These are phyloP conservation scores for Leptopilina syphax DNA, from an alignment of 2,888 invertebrate genomes.

Conservation along the genomic window DNA sequence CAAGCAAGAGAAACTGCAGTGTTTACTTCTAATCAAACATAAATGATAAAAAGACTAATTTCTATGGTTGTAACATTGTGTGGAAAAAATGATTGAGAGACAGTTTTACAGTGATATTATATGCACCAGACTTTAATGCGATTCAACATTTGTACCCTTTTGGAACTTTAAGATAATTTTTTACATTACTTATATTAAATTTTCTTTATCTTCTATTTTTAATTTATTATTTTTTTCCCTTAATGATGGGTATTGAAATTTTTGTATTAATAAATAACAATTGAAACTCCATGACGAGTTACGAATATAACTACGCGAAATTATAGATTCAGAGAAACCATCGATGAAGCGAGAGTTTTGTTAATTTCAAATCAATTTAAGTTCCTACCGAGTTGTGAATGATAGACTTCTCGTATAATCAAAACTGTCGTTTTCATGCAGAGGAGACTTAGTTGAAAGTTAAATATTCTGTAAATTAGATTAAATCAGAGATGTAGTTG, in stretches of 20 bases:
- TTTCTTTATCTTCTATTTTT: no score
- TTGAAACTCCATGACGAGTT: conserved; percentile 8
- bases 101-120: no score
- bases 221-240: no score
- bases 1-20: no score
- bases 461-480: neutral
- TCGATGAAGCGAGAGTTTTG: conserved; percentile 11
- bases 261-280: neutral
- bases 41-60: no score
- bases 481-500: neutral
- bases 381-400: conserved; percentile 19
- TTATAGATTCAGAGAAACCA: neutral
- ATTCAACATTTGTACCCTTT: no score
- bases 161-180: no score
- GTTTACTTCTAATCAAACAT: no score
- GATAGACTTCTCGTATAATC: conserved; percentile 21
- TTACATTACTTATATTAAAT: no score
- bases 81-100: no score
- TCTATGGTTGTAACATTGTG: no score
- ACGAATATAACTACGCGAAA: neutral
- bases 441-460: neutral
- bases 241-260: neutral
- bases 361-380: conserved; percentile 37
- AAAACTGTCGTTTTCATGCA: conserved; percentile 23
- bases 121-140: no score